These are phyloP conservation scores for Bungarus multicinctus DNA, from an alignment of 2,113 vertebrate species.

Conservation along the genomic window DNA sequence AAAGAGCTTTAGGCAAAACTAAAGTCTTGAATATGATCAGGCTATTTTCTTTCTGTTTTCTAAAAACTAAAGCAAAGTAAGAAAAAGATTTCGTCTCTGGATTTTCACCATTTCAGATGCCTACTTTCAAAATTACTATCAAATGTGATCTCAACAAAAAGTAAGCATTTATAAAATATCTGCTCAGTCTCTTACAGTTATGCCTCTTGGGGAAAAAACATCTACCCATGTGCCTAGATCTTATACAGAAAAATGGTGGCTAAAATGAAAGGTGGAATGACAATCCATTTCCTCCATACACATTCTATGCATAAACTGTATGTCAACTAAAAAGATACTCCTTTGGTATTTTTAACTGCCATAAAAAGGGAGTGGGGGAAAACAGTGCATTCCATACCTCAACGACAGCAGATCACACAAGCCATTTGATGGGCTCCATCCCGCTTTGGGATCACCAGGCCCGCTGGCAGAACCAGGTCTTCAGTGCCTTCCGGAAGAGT, in stretches of 20 bases:
- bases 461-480: too few relatives aligned
- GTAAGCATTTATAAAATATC: background rate
- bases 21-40: background rate
- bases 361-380: too few relatives aligned
- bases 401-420: too few relatives aligned
- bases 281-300: background rate
- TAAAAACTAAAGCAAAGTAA: background rate
- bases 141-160: background rate
- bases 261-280: background rate
- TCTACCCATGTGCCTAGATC: background rate
- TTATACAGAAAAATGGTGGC: background rate
- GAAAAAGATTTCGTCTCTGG: background rate
- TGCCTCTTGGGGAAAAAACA: background rate
- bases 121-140: background rate
- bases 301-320: background rate
- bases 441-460: too few relatives aligned
- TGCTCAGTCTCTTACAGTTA: background rate
- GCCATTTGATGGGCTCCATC: too few relatives aligned
- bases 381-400: too few relatives aligned
- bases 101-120: background rate
- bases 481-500: too few relatives aligned
- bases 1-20: background rate
- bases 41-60: background rate
- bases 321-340: too few relatives aligned
- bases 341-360: too few relatives aligned